Conservation (phyloP, 2,797 vertebrate species). For the Picus viridis region DNA sequence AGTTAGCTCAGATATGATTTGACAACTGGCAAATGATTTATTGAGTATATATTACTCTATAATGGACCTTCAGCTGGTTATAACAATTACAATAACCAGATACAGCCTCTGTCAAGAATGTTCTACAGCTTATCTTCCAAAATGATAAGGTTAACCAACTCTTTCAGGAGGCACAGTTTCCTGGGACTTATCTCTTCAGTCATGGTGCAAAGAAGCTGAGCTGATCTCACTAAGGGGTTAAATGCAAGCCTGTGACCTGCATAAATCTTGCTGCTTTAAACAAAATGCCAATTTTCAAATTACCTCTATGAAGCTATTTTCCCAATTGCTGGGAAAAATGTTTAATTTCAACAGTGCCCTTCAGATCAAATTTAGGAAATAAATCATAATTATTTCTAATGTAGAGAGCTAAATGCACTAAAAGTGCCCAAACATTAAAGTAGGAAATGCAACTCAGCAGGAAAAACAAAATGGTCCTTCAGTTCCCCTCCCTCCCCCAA, state of each 20-base stretch:
- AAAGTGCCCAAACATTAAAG: background rate
- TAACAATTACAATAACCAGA: conserved; percentile 19
- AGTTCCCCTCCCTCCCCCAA: background rate
- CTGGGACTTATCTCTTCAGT: background rate
- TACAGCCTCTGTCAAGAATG: conserved; percentile 20
- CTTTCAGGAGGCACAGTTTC: background rate
- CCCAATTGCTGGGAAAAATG: background rate
- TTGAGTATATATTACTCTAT: background rate
- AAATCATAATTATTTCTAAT: background rate
- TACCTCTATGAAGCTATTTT: background rate
- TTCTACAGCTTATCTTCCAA: background rate
- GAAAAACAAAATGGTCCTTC: background rate
- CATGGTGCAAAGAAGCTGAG: background rate
- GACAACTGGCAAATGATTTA: conserved; percentile 33
- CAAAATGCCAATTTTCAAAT: background rate
- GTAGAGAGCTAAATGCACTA: background rate
- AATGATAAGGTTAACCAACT: background rate
- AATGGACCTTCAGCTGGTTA: background rate
- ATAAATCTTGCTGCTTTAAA: background rate
- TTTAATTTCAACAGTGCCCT: background rate
- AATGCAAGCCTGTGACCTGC: background rate
- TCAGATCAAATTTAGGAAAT: background rate
- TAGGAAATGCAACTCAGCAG: background rate
- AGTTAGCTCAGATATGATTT: conserved; percentile 11
- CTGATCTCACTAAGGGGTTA: background rate